Conservation (phyloP, 37 sponge, comb jelly and placozoan species). For the Theonella swinhoei region DNA sequence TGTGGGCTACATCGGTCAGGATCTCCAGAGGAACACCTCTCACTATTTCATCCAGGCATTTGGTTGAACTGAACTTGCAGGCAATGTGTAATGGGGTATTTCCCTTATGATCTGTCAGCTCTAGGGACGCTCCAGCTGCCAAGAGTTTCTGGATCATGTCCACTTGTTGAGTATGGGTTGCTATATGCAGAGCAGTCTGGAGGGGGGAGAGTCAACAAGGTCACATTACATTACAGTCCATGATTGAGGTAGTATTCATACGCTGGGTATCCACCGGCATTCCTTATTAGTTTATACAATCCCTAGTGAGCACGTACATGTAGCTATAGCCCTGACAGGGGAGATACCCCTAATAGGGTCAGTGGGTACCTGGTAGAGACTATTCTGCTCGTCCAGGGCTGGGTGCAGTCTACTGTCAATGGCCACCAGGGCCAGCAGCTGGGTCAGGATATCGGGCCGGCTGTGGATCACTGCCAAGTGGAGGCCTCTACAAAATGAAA, state of each 20-base stretch:
- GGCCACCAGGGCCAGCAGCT: constrained; percentile 38
- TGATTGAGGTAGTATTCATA: background rate
- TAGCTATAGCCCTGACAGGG: background rate
- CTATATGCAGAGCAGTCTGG: constrained; percentile 85
- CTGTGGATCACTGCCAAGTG: constrained; percentile 77
- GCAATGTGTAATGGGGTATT: constrained; percentile 87
- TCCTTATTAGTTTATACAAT: background rate
- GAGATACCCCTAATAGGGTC: constrained; percentile 26
- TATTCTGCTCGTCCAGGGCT: constrained; percentile 66
- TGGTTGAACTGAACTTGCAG: constrained; percentile 38
- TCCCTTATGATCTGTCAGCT: constrained; percentile 75
- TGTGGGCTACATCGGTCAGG: constrained; percentile 33
- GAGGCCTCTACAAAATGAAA: constrained; percentile 53
- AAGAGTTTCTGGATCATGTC: constrained; percentile 64
- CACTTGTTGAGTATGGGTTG: constrained; percentile 65
- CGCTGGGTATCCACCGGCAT: background rate
- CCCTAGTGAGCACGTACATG: background rate
- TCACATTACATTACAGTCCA: background rate
- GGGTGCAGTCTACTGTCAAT: constrained; percentile 29
- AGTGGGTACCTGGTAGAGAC: constrained; percentile 66
- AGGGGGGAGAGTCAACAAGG: background rate
- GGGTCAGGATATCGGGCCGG: constrained; percentile 28
- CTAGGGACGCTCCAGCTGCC: constrained; percentile 50
- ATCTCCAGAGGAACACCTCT: constrained; percentile 12
- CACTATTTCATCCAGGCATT: constrained; percentile 59